phyloP scores from a whole-genome alignment of 2,888 invertebrate genomes.

The Frankliniella intonsa region DNA sequence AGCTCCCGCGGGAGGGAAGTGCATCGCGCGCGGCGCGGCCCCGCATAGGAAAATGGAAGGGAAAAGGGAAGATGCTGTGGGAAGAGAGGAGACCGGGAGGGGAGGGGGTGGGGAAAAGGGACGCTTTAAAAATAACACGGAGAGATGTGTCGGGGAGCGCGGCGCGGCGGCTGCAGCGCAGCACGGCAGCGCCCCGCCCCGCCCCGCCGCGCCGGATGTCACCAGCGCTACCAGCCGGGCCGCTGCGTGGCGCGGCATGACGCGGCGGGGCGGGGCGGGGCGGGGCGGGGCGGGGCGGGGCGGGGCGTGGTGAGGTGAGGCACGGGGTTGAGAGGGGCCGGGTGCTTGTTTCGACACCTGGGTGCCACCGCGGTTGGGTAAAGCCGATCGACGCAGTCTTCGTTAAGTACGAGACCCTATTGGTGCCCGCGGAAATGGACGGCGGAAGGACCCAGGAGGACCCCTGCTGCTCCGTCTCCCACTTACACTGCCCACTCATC shows the following conservation, averaged over 20 bases:
- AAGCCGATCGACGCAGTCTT: no score
- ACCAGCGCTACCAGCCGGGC: neutral
- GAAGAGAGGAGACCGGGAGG: neutral
- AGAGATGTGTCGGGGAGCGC: neutral
- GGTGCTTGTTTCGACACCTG: no score
- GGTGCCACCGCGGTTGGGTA: no score
- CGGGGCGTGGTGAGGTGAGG: neutral
- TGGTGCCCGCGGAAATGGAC: no score
- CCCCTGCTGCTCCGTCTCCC: no score
- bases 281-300: neutral
- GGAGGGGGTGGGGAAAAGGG: neutral
- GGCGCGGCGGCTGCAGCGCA: neutral
- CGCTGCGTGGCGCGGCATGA: neutral
- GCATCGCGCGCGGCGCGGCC: neutral
- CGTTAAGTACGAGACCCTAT: no score
- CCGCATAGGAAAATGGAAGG: neutral
- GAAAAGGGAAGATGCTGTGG: neutral
- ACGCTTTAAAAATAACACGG: slow-evolving; percentile 11
- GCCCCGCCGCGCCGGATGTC: neutral
- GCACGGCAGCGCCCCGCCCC: no score
- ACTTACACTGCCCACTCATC: no score
- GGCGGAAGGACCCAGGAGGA: no score
- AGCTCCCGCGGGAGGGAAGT: neutral
- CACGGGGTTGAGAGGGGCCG: neutral
- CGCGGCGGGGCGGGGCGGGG: neutral